Base-by-base conservation (phyloP, 2,113 vertebrate species). In the Scalopus aquaticus region DNA sequence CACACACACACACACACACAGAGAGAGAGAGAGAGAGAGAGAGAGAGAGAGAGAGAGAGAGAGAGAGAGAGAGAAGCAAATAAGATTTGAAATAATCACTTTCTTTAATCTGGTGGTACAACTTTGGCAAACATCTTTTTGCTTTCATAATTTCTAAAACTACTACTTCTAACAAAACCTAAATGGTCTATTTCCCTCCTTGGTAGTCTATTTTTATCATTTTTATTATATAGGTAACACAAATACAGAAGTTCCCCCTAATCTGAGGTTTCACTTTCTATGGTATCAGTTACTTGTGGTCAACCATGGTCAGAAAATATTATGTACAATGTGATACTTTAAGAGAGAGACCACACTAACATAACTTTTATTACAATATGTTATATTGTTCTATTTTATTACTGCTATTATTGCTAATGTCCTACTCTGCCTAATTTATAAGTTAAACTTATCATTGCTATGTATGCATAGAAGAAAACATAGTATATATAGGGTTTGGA, bases 101-200 rank as follows among this genome's bases (percentile, higher is more conserved):
- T 91, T 90, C 70, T 85, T 92, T 78, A 58, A 84, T 60, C n/a
- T 92, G 58, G 67, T 67, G 22, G 11, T 72, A 49, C 81, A 20
- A 72, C 37, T 92, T 77, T 28, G 44, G 73, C 20, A 73, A 81
- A 88, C 65, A 83, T 20, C 17, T 28, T 67, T 94, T 96, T 87
- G 46, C 9, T n/a, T 77, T 62, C 28, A 44, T 92, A 17, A 16
- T 82, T 95, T 94, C 64, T 72, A 83, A 91, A 95, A 91, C 17
- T 82, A 51, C 69, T 80, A 44, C 8, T 81, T 93, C 82, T 76
- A 91, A 77, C 30, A 90, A 56, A 56, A 86, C 62, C 65, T 84
- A 91, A 95, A 83, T 93, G 24, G 7, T 46, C 65, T 70, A 3
- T 85, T 22, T 5, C 22, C 69, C 30, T n/a, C 32, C 65, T 67